These are phyloP conservation scores for Microplitis manilae DNA, from an alignment of 2,888 invertebrate genomes.

Conservation along the genomic window DNA sequence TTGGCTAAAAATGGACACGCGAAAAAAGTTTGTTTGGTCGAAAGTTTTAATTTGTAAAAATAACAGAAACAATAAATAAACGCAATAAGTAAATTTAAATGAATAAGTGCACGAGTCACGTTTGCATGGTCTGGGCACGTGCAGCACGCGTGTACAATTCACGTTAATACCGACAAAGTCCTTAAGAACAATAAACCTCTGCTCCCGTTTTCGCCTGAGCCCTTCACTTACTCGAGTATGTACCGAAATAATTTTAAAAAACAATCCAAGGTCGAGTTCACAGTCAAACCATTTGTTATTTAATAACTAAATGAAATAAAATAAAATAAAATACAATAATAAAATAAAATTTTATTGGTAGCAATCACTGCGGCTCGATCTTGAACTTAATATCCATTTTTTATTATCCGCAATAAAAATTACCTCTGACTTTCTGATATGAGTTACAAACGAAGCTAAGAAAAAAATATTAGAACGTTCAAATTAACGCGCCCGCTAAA, in stretches of 20 bases:
- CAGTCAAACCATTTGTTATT: too few species aligned
- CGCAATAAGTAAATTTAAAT: slow-evolving; percentile 46
- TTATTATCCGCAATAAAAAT: too few species aligned
- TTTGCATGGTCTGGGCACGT: slow-evolving; percentile 62
- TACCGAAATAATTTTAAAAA: neutral
- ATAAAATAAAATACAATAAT: too few species aligned
- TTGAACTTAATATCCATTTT: too few species aligned
- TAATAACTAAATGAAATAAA: too few species aligned
- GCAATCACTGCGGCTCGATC: too few species aligned
- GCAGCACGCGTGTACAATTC: slow-evolving; percentile 64
- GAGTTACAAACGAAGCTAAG: too few species aligned
- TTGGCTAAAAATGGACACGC: neutral
- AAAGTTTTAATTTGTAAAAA: slow-evolving; percentile 21
- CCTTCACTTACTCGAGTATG: slow-evolving; percentile 13
- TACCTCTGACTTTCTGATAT: too few species aligned
- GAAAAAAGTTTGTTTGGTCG: neutral
- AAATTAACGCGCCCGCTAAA: neutral
- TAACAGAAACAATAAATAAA: slow-evolving; percentile 34
- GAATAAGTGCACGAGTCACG: slow-evolving; percentile 61
- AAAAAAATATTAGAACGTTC: too few species aligned
- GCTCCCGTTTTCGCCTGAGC: slow-evolving; percentile 22
- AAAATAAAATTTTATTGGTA: too few species aligned
- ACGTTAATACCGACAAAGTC: slow-evolving; percentile 61
- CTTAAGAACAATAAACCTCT: slow-evolving; percentile 37
- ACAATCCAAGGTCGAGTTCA: slow-evolving; percentile 4